These are phyloP conservation scores for Acrobeloides nanus DNA, from an alignment of 2,888 invertebrate genomes.

Conservation along the genomic window DNA sequence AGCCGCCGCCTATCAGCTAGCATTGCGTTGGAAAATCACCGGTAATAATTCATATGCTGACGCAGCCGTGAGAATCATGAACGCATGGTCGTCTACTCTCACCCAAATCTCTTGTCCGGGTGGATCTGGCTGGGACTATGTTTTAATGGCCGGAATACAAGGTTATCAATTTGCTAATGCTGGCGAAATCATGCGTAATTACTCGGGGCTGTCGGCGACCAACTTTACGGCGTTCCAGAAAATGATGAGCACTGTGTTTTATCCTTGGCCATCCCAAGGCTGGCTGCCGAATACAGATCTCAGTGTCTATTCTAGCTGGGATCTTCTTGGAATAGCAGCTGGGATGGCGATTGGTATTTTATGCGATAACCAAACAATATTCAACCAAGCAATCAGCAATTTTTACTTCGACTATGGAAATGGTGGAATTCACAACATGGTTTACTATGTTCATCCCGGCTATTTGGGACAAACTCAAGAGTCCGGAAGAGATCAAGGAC, in stretches of 20 bases:
- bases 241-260: too few relatives aligned
- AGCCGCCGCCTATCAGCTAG: neutral
- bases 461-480: conserved; percentile 6
- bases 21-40: conserved; percentile 1
- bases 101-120: too few relatives aligned
- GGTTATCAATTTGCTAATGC: too few relatives aligned
- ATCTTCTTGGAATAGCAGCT: conserved; percentile 1
- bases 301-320: too few relatives aligned
- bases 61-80: conserved; percentile 1
- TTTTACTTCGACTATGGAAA: too few relatives aligned
- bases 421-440: neutral
- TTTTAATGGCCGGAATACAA: too few relatives aligned
- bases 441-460: conserved; percentile 4
- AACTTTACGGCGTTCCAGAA: too few relatives aligned
- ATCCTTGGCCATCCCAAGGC: too few relatives aligned
- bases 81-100: conserved; percentile 1
- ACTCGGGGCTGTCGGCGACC: too few relatives aligned
- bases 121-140: too few relatives aligned
- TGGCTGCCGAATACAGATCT: too few relatives aligned
- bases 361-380: conserved; percentile 4
- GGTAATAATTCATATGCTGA: conserved; percentile 1
- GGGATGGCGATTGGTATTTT: conserved; percentile 3
- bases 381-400: conserved; percentile 1
- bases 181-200: too few relatives aligned
- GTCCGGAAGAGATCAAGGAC: conserved; percentile 3